Conservation (phyloP, 2,888 invertebrate species). For the Pristionchus maxplancki region DNA sequence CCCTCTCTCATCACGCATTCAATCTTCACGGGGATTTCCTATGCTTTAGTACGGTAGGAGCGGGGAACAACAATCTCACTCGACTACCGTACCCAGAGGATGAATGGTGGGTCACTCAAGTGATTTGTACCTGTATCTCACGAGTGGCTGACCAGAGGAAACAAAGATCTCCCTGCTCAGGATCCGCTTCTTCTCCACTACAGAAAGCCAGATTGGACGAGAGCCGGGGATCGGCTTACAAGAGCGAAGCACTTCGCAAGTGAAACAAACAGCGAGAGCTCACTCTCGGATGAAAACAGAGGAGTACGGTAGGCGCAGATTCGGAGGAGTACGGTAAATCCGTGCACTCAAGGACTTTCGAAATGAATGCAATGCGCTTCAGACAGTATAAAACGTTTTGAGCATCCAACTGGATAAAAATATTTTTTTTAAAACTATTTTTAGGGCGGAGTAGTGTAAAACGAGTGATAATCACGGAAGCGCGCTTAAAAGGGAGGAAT, state of each 20-base stretch:
- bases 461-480: constrained; percentile 17
- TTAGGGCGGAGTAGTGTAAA: background rate
- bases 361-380: no score
- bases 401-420: no score
- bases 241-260: background rate
- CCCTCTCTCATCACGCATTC: constrained; percentile 19
- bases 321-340: background rate
- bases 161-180: constrained; percentile 14
- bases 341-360: background rate
- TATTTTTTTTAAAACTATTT: no score
- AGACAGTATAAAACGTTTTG: background rate
- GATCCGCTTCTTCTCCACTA: constrained; percentile 4
- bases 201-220: constrained; percentile 34
- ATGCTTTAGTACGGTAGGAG: constrained; percentile 2
- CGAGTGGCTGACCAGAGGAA: background rate
- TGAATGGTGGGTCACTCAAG: background rate
- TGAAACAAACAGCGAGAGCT: constrained; percentile 10
- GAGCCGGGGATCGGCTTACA: background rate
- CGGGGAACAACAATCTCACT: background rate
- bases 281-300: constrained; percentile 16
- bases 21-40: constrained; percentile 41
- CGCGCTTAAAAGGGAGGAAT: background rate
- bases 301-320: constrained; percentile 22
- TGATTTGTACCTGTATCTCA: constrained; percentile 32
- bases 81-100: background rate